These are phyloP conservation scores for Emmelina monodactyla DNA, from an alignment of 2,888 invertebrate species.

Conservation along the genomic window DNA sequence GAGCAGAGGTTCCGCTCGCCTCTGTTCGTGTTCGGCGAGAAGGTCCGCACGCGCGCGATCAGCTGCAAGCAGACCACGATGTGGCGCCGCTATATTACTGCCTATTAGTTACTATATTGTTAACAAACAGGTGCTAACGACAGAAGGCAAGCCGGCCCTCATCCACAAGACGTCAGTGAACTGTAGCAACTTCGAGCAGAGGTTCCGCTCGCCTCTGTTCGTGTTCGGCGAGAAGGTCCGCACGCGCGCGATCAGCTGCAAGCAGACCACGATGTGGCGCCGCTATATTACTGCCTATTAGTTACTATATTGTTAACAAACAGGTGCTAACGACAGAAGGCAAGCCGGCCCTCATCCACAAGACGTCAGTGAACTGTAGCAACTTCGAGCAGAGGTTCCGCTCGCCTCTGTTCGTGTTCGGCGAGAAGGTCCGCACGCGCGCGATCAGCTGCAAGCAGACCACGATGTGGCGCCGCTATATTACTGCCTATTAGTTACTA, in stretches of 20 bases:
- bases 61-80: slow-evolving; percentile 94
- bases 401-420: slow-evolving; percentile 96
- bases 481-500: no score
- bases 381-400: slow-evolving; percentile 85
- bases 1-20: slow-evolving; percentile 90
- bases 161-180: slow-evolving; percentile 98
- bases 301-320: no score
- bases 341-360: slow-evolving; percentile 93
- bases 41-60: slow-evolving; percentile 94
- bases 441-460: slow-evolving; percentile 97
- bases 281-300: no score
- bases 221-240: slow-evolving; percentile 99
- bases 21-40: slow-evolving; percentile 97
- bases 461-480: no score
- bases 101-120: no score
- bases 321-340: slow-evolving; percentile 93
- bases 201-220: slow-evolving; percentile 93
- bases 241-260: slow-evolving; percentile 94
- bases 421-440: slow-evolving; percentile 95
- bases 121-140: slow-evolving; percentile 90
- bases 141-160: slow-evolving; percentile 92
- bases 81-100: no score
- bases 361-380: slow-evolving; percentile 94
- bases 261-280: slow-evolving; percentile 94
- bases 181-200: slow-evolving; percentile 82